phyloP scores from a whole-genome alignment of 2,113 vertebrate genomes.

The Lamprotornis superbus region DNA sequence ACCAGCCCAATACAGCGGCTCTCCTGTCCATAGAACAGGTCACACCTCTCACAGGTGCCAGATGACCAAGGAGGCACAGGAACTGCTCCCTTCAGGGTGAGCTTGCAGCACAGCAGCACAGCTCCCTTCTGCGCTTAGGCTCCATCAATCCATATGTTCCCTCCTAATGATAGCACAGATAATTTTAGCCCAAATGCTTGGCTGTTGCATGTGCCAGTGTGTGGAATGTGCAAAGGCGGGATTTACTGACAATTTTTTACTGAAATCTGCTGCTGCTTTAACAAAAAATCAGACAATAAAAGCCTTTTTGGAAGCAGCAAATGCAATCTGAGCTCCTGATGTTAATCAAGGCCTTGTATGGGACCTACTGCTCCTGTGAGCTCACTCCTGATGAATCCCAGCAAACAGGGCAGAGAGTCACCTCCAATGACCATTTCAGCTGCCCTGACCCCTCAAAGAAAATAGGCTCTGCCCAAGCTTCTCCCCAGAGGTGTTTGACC shows the following conservation, averaged over 20 bases:
- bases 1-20: neutral
- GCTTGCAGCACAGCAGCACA: neutral
- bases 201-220: neutral
- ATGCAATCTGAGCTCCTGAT: neutral
- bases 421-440: neutral
- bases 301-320: neutral
- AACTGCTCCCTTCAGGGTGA: neutral
- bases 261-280: neutral
- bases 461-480: neutral
- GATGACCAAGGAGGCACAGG: neutral
- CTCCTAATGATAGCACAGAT: neutral
- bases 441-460: neutral
- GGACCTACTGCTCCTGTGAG: neutral
- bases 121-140: neutral
- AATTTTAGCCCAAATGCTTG: neutral
- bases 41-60: fast-evolving
- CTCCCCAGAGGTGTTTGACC: neutral
- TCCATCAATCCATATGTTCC: neutral
- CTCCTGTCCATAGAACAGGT: neutral
- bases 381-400: neutral
- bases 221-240: neutral
- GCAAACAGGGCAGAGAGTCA: neutral
- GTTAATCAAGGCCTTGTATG: neutral
- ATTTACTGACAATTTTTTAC: neutral
- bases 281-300: neutral